These are phyloP conservation scores for Anguilla rostrata DNA, from an alignment of 2,113 vertebrate species.

Conservation along the genomic window DNA sequence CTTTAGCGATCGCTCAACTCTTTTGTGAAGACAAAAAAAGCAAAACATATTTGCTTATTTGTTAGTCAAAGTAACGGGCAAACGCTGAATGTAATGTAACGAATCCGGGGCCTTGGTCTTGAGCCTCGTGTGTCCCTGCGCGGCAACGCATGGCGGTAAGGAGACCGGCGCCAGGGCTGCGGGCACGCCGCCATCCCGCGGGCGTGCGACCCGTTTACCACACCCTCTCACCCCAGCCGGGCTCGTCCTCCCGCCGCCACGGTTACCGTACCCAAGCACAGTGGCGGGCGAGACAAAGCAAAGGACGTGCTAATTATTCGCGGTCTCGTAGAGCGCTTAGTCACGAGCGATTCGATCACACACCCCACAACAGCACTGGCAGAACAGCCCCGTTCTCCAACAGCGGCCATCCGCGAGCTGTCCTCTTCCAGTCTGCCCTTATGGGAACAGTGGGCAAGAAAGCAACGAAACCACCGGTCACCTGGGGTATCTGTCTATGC, in stretches of 20 bases:
- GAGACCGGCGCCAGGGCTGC: neutral
- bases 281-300: neutral
- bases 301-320: neutral
- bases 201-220: neutral
- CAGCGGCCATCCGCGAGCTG: too few relatives aligned
- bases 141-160: neutral
- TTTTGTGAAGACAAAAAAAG: too few relatives aligned
- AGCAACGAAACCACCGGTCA: neutral
- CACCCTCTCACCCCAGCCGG: neutral
- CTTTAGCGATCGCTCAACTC: too few relatives aligned
- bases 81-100: too few relatives aligned
- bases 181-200: too few relatives aligned
- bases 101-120: too few relatives aligned
- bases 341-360: neutral
- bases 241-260: neutral
- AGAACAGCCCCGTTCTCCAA: neutral
- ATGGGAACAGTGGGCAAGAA: neutral
- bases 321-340: neutral
- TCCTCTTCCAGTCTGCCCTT: too few relatives aligned
- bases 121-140: too few relatives aligned
- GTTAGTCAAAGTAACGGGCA: too few relatives aligned
- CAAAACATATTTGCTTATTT: too few relatives aligned
- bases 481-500: neutral
- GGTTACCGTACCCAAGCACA: neutral
- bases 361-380: neutral